Evolutionary conservation across 2,797 vertebrate genomes (phyloP).

Genomic region (Centropyge bicolor): DNA sequence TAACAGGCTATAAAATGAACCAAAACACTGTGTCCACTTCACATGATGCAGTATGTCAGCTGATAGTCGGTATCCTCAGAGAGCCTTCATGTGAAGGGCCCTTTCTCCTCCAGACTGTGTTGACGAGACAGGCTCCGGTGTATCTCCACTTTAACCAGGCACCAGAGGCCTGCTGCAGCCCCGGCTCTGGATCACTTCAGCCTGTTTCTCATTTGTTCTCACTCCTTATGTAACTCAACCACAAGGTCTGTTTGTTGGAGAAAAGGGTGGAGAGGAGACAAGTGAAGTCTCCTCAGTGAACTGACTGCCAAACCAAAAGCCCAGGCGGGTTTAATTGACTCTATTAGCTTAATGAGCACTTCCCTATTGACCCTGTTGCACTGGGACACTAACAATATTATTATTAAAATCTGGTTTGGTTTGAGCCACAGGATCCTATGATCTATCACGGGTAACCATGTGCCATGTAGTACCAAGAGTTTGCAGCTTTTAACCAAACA

Average conservation of each 20-base stretch:
- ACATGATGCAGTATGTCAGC: not conserved
- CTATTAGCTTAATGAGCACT: slow-evolving; percentile 36
- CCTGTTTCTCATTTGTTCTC: slow-evolving; percentile 65
- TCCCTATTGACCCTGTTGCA: slow-evolving; percentile 31
- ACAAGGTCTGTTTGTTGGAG: slow-evolving; percentile 43
- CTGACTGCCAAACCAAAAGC: slow-evolving; percentile 35
- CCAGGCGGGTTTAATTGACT: slow-evolving; percentile 56
- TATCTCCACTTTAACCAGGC: slow-evolving; percentile 16
- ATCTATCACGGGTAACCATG: not conserved
- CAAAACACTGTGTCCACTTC: slow-evolving; percentile 29
- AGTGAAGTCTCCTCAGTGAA: slow-evolving; percentile 27
- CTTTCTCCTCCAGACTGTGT: slow-evolving; percentile 15
- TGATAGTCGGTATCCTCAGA: slow-evolving; percentile 6
- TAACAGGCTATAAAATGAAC: slow-evolving; percentile 37
- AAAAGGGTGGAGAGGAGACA: slow-evolving; percentile 36
- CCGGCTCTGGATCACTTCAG: slow-evolving; percentile 36
- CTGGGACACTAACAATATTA: slow-evolving; percentile 17
- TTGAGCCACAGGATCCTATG: not conserved
- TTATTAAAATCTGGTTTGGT: not conserved
- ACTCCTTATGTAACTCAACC: slow-evolving; percentile 66
- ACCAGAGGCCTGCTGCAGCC: not conserved
- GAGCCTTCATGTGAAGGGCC: not conserved
- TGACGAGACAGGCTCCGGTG: slow-evolving; percentile 17
- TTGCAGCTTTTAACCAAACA: slow-evolving; percentile 27
- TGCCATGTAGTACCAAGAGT: not conserved